Percentiles rank a stretch among this genome's conserved stretches.
phyloP scores from a whole-genome alignment of 2,888 invertebrate species.

The Phyllotreta striolata region DNA sequence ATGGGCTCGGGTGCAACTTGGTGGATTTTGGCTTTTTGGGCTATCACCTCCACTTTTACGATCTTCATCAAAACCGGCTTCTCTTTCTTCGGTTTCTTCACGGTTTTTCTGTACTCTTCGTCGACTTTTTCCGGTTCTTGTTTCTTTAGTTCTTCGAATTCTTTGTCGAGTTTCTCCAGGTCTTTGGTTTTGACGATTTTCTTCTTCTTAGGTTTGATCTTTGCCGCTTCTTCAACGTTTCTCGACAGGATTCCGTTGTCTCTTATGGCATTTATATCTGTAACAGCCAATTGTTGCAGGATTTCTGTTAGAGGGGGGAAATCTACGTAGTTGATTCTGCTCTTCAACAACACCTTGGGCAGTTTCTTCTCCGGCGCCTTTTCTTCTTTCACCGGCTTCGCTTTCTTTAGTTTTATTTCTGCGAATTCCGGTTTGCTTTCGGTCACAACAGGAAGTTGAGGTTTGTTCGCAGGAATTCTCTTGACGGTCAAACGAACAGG shows the following conservation, averaged over 20 bases:
- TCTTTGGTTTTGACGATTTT: constrained; percentile 53
- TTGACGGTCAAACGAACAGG: constrained; percentile 47
- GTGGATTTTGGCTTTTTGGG: constrained; percentile 68
- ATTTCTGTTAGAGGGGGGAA: constrained; percentile 57
- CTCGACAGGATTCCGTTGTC: constrained; percentile 62
- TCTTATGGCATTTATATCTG: constrained; percentile 54
- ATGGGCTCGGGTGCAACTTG: constrained; percentile 64
- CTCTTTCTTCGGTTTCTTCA: constrained; percentile 51
- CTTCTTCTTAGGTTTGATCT: constrained; percentile 53
- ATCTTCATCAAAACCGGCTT: constrained; percentile 51
- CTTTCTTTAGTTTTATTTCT: constrained; percentile 68
- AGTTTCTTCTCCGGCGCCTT: constrained; percentile 57
- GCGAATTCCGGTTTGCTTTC: constrained; percentile 69
- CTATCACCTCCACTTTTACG: constrained; percentile 54
- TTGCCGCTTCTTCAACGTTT: constrained; percentile 62
- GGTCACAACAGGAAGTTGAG: constrained; percentile 67
- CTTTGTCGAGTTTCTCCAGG: constrained; percentile 51
- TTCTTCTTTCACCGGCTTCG: constrained; percentile 49
- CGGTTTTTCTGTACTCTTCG: constrained; percentile 50
- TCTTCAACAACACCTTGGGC: constrained; percentile 74
- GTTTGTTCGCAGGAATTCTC: constrained; percentile 53
- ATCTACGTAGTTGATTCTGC: constrained; percentile 68
- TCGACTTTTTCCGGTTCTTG: constrained; percentile 44
- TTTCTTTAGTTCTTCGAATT: constrained; percentile 54
- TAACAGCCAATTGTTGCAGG: constrained; percentile 52